phyloP scores from a whole-genome alignment of 2,888 invertebrate genomes.

The Gari tellinella region DNA sequence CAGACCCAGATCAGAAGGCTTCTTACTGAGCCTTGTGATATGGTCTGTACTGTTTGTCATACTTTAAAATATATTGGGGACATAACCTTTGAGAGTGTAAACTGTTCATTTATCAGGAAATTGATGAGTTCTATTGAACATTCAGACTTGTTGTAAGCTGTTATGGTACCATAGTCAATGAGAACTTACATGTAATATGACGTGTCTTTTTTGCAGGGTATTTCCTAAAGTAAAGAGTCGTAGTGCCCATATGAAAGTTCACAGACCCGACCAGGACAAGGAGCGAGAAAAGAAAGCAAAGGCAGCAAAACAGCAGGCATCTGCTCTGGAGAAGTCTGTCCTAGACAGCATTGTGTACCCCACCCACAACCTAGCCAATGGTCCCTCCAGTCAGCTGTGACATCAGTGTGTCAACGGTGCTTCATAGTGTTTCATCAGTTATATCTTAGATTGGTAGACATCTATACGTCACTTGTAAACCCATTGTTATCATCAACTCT shows the following conservation, averaged over 20 bases:
- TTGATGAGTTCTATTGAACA: too few species aligned
- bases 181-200: background rate
- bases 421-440: background rate
- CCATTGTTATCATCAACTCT: too few species aligned
- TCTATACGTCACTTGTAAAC: background rate
- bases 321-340: conserved; percentile 26
- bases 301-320: conserved; percentile 46
- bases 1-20: too few species aligned
- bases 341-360: conserved; percentile 24
- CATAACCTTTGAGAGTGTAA: too few species aligned
- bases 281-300: conserved; percentile 55
- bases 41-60: too few species aligned
- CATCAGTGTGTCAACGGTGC: background rate
- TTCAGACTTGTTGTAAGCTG: too few species aligned
- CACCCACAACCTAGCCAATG: conserved; percentile 28
- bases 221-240: conserved; percentile 99
- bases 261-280: conserved; percentile 84
- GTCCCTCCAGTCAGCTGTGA: conserved; percentile 25
- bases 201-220: conserved; percentile 88
- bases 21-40: too few species aligned
- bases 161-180: too few species aligned
- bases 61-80: too few species aligned
- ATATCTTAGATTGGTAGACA: background rate
- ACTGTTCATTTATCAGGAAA: too few species aligned
- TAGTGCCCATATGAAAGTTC: conserved; percentile 99